A percentile compares a stretch with the other conserved stretches of the same genome.
Conservation (phyloP, 2,888 invertebrate species). For the Temnothorax rugatulus region DNA sequence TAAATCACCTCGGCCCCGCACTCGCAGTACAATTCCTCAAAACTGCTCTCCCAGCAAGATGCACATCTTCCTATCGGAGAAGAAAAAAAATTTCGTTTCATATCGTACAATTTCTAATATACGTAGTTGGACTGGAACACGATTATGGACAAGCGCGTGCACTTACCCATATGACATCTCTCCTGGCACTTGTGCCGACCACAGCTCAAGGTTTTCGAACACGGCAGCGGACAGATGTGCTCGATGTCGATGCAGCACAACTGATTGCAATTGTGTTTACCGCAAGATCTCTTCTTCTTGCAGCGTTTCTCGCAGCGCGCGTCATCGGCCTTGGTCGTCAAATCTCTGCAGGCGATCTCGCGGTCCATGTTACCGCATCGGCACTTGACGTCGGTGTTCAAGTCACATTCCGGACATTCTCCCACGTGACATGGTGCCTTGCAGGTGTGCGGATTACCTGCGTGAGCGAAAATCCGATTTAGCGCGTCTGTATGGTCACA, state of each 20-base stretch:
- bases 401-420: constrained; percentile 92
- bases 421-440: constrained; percentile 90
- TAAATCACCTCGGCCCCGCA: constrained; percentile 95
- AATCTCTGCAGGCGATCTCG: constrained; percentile 92
- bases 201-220: constrained; percentile 94
- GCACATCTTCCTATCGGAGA: constrained; percentile 80
- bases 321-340: constrained; percentile 91
- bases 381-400: constrained; percentile 92
- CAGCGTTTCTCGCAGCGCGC: constrained; percentile 96
- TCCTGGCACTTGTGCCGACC: constrained; percentile 96
- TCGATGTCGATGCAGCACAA: constrained; percentile 95
- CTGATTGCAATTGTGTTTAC: constrained; percentile 96
- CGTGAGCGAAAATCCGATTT: constrained; percentile 33
- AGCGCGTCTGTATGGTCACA: not conserved
- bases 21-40: constrained; percentile 96
- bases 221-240: constrained; percentile 94
- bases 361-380: constrained; percentile 95
- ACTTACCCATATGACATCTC: constrained; percentile 94
- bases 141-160: not conserved
- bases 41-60: constrained; percentile 87
- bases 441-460: constrained; percentile 90
- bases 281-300: constrained; percentile 94
- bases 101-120: not conserved
- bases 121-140: not conserved
- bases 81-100: not conserved